A percentile compares a stretch with the other conserved stretches of the same genome.
Conservation (phyloP, 64 coral and sea anemone species). For the Anthopleura sola region DNA sequence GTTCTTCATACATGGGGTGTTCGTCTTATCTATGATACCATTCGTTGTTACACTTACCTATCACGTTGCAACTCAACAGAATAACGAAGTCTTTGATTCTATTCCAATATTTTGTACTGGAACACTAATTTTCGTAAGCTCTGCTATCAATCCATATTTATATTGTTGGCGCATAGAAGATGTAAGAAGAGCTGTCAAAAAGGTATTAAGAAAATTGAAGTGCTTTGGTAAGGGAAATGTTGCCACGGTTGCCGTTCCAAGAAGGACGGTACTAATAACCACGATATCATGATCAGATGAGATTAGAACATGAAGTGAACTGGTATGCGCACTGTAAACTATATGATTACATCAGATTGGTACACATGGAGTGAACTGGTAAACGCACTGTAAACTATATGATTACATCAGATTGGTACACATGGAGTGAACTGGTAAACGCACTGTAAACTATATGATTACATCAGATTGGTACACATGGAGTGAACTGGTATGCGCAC, state of each 20-base stretch:
- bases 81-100: neutral
- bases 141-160: slow-evolving; percentile 7
- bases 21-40: neutral
- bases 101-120: neutral
- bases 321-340: too few relatives aligned
- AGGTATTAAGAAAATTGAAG: neutral
- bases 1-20: neutral
- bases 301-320: too few relatives aligned
- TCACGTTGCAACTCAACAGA: neutral
- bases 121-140: neutral
- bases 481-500: neutral
- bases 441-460: neutral
- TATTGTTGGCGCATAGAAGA: slow-evolving; percentile 7
- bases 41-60: neutral
- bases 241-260: neutral
- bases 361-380: neutral
- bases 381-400: neutral
- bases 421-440: neutral
- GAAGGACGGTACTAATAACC: too few relatives aligned
- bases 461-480: neutral
- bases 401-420: neutral
- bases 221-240: neutral
- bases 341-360: neutral
- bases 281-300: neutral
- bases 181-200: neutral